Base-by-base conservation (phyloP, 2,888 invertebrate species). In the Aleiodes alternator region DNA sequence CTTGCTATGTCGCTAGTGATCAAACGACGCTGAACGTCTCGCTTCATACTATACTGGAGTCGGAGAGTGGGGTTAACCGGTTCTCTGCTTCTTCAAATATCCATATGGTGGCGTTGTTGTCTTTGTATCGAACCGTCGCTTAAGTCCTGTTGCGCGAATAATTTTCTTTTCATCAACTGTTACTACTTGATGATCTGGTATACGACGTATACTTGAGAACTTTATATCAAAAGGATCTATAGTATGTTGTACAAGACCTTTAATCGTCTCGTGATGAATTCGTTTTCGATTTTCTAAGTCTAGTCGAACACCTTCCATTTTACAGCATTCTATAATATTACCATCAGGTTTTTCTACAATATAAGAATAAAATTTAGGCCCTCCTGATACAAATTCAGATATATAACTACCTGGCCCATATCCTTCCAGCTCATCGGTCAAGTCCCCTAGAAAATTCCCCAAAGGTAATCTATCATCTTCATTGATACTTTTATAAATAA, bases 381-480 rank as follows among this genome's bases (percentile, higher is more conserved):
- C 70, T 11, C 55, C 57, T 7, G 70, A 70, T 16, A 70, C 16
- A 14, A 78, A 76, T 1, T 50, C 48, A 23, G 53, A 9, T 12
- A 79, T 78, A 29, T 72, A 78, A 6, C n/a, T 8, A 6, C 69
- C 61, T 23, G 14, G 3, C n/a, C 57, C 50, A 31, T 57, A 11
- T 0, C 9, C 16, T 29, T 59, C 38, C 12, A 79, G 4, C 16
- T 79, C 77, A 56, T 75, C 66, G 0, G 79, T 79, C 48, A 76
- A 55, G 23, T 77, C 74, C 0, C 79, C 76, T 0, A 76, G 43
- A n/a, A 64, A 66, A 55, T 9, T 55, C 3, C 38, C 56, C 38
- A n/a, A 34, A 7, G 14, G 29, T 34, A 31, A 50, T 34, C 16
- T 69, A 55, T 69, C 38, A 53, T 0, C 66, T 71, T 64, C 16